These are phyloP conservation scores for Coelopa frigida DNA, from an alignment of 1,140 invertebrate species.

Conservation along the genomic window DNA sequence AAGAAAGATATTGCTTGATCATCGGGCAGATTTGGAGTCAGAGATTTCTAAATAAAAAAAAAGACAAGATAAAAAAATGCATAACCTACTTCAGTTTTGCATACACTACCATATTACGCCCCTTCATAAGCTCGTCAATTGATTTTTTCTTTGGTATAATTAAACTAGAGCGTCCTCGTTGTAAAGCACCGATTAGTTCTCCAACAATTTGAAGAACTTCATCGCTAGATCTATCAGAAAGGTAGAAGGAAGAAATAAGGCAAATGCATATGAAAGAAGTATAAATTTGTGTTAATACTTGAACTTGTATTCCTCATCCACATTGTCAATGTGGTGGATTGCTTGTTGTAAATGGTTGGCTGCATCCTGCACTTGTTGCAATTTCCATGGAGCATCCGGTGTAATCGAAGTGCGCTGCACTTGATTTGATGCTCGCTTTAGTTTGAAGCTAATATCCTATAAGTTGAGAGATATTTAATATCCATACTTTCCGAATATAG, in stretches of 20 bases:
- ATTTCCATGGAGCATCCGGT: conserved; percentile 78
- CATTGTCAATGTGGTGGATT: conserved; percentile 72
- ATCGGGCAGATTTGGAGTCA: conserved; percentile 82
- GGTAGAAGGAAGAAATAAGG: background rate
- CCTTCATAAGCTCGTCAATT: conserved; percentile 84
- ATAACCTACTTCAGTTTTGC: background rate
- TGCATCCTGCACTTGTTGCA: conserved; percentile 86
- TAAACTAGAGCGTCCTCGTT: conserved; percentile 74
- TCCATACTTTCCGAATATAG: background rate
- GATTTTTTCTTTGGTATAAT: conserved; percentile 85
- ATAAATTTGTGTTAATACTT: conserved; percentile 43
- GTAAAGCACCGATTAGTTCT: conserved; percentile 72
- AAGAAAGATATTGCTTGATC: conserved; percentile 92
- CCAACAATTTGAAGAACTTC: conserved; percentile 76
- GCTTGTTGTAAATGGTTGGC: conserved; percentile 84
- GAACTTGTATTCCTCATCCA: conserved; percentile 71
- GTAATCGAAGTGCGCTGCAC: conserved; percentile 71
- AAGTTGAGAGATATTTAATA: background rate
- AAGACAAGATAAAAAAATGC: background rate
- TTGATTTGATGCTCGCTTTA: conserved; percentile 68
- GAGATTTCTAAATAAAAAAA: conserved; percentile 65
- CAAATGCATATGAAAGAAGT: background rate
- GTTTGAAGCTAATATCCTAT: conserved; percentile 79
- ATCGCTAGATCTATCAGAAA: conserved; percentile 61
- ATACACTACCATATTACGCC: conserved; percentile 75